Conservation (phyloP, 2,888 invertebrate genomes). For the Ditula angustiorana region DNA sequence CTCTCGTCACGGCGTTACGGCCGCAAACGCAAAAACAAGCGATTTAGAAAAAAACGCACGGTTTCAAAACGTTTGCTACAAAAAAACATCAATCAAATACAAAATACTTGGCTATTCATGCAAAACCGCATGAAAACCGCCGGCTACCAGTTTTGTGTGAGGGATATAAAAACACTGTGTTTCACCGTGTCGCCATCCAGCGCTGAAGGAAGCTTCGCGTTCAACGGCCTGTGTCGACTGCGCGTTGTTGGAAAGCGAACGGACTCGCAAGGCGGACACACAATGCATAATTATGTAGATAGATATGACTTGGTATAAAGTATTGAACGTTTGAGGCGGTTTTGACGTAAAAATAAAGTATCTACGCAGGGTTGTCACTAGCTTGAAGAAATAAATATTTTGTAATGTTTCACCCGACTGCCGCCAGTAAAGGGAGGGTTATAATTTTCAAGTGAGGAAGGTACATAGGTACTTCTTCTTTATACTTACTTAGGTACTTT, state of each 20-base stretch:
- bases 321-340: conserved; percentile 26
- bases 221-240: background rate
- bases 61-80: conserved; percentile 41
- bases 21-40: conserved; percentile 4
- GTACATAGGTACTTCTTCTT: no score
- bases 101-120: conserved; percentile 45
- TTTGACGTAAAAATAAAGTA: conserved; percentile 31
- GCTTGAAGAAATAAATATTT: background rate
- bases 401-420: background rate
- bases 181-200: background rate
- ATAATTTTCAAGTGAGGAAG: no score
- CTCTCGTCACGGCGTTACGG: no score
- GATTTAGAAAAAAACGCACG: conserved; percentile 16
- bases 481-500: no score
- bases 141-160: background rate
- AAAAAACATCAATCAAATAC: conserved; percentile 43
- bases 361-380: conserved; percentile 16
- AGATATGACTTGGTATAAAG: conserved; percentile 34
- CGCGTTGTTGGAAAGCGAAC: background rate
- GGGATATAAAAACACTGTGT: background rate
- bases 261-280: conserved; percentile 11
- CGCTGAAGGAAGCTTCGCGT: background rate
- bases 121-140: conserved; percentile 42
- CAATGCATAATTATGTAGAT: conserved; percentile 37
- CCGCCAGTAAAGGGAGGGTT: background rate